Conservation (phyloP, 2,888 invertebrate genomes). For the Andrena dorsata region DNA sequence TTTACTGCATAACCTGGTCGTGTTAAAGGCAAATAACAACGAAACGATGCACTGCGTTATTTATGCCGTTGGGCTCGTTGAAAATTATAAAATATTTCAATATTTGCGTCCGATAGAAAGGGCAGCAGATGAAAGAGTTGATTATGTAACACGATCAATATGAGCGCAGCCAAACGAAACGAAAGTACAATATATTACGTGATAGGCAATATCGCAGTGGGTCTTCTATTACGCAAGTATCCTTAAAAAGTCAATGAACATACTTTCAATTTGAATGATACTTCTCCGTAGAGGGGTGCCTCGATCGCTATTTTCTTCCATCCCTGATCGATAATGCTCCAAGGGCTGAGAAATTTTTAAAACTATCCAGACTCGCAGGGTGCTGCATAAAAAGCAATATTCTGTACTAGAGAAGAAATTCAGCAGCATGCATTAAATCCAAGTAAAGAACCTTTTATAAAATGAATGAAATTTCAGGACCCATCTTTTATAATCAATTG, state of each 20-base stretch:
- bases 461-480: no score
- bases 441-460: not conserved
- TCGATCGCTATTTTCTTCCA: not conserved
- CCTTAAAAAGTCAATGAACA: slow-evolving; percentile 4
- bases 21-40: not conserved
- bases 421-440: not conserved
- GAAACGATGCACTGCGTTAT: not conserved
- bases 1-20: no score
- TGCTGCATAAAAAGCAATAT: not conserved
- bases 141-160: slow-evolving; percentile 13
- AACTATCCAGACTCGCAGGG: not conserved
- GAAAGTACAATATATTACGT: slow-evolving; percentile 23
- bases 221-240: slow-evolving; percentile 6
- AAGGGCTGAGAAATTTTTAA: not conserved
- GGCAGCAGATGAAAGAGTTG: not conserved
- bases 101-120: not conserved
- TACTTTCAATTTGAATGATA: not conserved
- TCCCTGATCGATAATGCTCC: not conserved
- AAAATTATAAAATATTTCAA: not conserved
- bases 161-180: not conserved
- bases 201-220: not conserved
- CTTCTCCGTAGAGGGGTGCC: not conserved
- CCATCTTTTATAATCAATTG: not conserved
- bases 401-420: not conserved
- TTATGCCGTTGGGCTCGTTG: not conserved